Conservation (phyloP, 2,888 invertebrate species). For the Campoplex capitator region DNA sequence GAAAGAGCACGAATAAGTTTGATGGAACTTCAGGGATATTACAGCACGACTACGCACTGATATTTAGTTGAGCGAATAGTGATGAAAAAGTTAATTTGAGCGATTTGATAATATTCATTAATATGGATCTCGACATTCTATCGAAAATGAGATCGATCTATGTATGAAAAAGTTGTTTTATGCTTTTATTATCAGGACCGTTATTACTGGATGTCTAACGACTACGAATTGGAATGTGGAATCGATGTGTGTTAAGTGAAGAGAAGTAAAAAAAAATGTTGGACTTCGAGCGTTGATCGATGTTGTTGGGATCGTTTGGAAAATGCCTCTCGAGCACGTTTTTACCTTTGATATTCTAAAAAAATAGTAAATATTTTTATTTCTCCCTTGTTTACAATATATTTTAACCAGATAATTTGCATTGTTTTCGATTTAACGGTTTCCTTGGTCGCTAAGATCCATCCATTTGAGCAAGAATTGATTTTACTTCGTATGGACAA, state of each 20-base stretch:
- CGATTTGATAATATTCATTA: background rate
- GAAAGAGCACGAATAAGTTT: no score
- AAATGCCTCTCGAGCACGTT: background rate
- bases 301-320: background rate
- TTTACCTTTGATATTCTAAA: constrained; percentile 2
- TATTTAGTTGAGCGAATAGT: no score
- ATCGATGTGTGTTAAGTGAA: no score
- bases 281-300: background rate
- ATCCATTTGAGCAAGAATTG: background rate
- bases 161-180: background rate
- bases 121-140: background rate
- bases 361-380: constrained; percentile 31
- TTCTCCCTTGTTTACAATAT: constrained; percentile 20
- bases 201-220: background rate
- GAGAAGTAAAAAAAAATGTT: no score
- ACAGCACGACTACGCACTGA: no score
- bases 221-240: no score
- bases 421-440: constrained; percentile 12
- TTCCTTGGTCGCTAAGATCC: background rate
- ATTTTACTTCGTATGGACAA: constrained; percentile 74
- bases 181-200: background rate
- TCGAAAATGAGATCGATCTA: background rate
- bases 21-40: no score
- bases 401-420: constrained; percentile 1
- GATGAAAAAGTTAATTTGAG: no score